Base-by-base conservation (phyloP, 2,797 vertebrate species). In the Coranthus polyacanthus region DNA sequence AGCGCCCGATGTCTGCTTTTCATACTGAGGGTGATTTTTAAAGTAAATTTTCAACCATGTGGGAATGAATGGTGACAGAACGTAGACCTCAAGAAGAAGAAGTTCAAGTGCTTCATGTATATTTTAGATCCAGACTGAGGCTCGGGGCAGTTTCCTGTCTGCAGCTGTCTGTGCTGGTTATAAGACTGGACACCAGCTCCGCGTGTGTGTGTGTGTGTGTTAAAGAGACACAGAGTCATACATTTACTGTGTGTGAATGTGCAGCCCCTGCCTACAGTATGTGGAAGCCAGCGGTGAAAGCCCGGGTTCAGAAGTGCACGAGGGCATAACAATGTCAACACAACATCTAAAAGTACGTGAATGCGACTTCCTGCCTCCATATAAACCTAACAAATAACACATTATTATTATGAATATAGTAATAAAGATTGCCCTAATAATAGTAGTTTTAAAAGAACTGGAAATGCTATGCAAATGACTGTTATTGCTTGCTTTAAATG, bases 51-150 rank as follows among this genome's bases (percentile, higher is more conserved):
- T 13, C 22, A 29, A 11, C 20, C 37, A n/a, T 36, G 58, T 15
- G 34, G 11, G 34, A 39, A 57, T 24, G 42, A 54, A 13, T 1
- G 12, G 39, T 7, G 52, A 39, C 44, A 24, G 39, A n/a, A n/a
- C 11, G 0, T 5, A 18, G 36, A 53, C 41, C 39, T 59, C 39
- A 38, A 3, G 21, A 29, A 67, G 74, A 72, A 37, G 24, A 6
- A 75, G 69, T 71, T 81, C 62, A 82, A 82, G 34, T 45, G 71
- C 59, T 61, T 76, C 55, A 78, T 84, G 61, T 67, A 76, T 75
- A 79, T 79, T 81, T 86, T 57, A 79, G 46, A 74, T 43, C 8
- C 46, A 67, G 68, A 71, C 50, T 51, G 43, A 66, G 11, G 68
- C 72, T 69, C 13, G 1, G 38, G 52, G 70, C 56, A 7, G n/a